These are phyloP conservation scores for Hemibagrus guttatus DNA, from an alignment of 2,797 vertebrate genomes.

Conservation along the genomic window DNA sequence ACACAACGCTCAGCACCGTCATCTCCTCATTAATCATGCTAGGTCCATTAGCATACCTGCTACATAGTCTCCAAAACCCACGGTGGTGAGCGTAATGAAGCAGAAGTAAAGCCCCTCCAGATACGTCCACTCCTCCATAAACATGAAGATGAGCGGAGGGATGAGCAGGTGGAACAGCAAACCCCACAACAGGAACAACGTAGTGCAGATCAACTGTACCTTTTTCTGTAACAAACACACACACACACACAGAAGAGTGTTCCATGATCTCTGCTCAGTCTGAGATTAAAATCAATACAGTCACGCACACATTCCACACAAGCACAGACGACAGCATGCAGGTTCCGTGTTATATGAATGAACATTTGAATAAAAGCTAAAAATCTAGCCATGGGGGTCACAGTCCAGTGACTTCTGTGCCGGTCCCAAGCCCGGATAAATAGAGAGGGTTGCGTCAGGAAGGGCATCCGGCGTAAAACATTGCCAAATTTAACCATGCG, in stretches of 20 bases:
- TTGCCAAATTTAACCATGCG: too few relatives aligned
- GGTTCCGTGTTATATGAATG: too few relatives aligned
- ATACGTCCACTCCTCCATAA: constrained; percentile 87
- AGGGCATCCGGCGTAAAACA: too few relatives aligned
- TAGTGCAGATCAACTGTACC: constrained; percentile 90
- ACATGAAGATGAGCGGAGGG: constrained; percentile 91
- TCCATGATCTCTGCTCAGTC: too few relatives aligned
- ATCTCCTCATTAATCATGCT: neutral
- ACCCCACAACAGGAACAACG: constrained; percentile 92
- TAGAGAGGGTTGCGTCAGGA: too few relatives aligned
- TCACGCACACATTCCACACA: neutral
- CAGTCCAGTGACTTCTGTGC: too few relatives aligned
- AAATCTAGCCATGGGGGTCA: too few relatives aligned
- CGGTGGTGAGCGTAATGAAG: constrained; percentile 95
- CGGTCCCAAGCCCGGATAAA: too few relatives aligned
- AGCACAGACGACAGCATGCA: too few relatives aligned
- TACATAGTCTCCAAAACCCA: constrained; percentile 96
- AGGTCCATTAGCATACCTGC: constrained; percentile 75
- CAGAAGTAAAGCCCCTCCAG: constrained; percentile 95
- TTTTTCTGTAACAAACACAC: constrained; percentile 77
- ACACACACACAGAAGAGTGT: constrained; percentile 6
- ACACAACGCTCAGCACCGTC: neutral
- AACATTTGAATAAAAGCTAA: too few relatives aligned
- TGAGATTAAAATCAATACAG: too few relatives aligned
- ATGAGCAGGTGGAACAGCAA: constrained; percentile 90